Evolutionary conservation across 1,140 invertebrate genomes (phyloP), one percentile per base, ranked within the genome.

Genomic region (Scylla paramamosain): DNA sequence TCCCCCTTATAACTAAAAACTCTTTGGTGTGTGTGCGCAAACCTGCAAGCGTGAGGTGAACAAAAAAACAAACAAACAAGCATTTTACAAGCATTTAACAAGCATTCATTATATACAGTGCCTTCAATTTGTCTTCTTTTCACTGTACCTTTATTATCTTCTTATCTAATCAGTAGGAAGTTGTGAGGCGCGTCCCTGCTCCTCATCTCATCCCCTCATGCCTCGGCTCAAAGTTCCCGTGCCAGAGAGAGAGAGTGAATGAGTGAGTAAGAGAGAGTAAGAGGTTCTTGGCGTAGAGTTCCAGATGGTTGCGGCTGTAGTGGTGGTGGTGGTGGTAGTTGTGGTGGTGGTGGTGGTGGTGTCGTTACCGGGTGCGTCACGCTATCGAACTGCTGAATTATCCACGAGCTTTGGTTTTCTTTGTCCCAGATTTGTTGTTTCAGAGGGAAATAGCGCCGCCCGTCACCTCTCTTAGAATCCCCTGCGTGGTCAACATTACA

Each of bases 371-470:
- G 67, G 20, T 25, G 20, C 67, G 67, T 77, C 67, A 77, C 67
- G 25, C 20, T 77, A 77, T 77, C 67, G 67, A 77, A 77, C 67
- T 77, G n/a, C n/a, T 77, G 67, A n/a, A 77, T 77, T 77, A 77
- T 77, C n/a, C 67, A 77, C 67, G 67, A 77, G 67, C 16, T n/a
- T 77, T 77, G 8, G 67, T 77, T 77, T 77, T 77, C 67, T 77
- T n/a, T 77, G 67, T 77, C 67, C 67, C 20, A 77, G 67, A n/a
- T 77, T 77, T 77, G 25, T 77, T n/a, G n/a, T n/a, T 89, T 59
- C 52, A 59, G 16, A 59, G 52, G 52, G 52, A 59, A 59, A 59
- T 59, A 59, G 52, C 16, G 52, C 16, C 10, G 52, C 16, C 16
- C 16, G 16, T 59, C 52, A 59, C 52, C 52, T 59, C 16, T 14